Conservation (phyloP, 2,797 vertebrate genomes). For the Cetoscarus ocellatus region DNA sequence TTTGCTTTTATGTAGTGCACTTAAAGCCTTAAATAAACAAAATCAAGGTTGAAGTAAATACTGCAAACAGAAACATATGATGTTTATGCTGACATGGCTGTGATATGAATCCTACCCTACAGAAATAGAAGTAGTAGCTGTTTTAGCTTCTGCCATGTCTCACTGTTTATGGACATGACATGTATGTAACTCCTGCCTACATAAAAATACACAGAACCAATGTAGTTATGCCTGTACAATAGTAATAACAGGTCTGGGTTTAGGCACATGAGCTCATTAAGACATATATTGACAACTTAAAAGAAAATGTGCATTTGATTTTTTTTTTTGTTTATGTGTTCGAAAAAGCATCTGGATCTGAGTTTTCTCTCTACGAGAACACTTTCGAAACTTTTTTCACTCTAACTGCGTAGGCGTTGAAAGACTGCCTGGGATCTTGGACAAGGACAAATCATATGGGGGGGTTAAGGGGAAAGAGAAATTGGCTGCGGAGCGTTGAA, state of each 20-base stretch:
- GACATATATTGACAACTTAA: constrained; percentile 17
- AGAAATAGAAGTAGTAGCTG: constrained; percentile 43
- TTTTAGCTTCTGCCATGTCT: constrained; percentile 33
- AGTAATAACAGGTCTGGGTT: constrained; percentile 29
- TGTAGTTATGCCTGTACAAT: constrained; percentile 37
- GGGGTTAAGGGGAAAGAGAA: constrained; percentile 71
- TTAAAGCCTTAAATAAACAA: constrained; percentile 77
- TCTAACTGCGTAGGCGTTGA: constrained; percentile 76
- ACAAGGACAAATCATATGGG: constrained; percentile 77
- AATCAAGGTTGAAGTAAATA: constrained; percentile 78
- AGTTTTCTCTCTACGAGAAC: constrained; percentile 64
- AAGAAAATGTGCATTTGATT: constrained; percentile 40
- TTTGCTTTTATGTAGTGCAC: constrained; percentile 69
- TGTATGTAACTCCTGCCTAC: constrained; percentile 33
- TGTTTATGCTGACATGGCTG: constrained; percentile 71
- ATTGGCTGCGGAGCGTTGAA: constrained; percentile 77
- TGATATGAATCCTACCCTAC: constrained; percentile 60
- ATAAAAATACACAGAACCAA: constrained; percentile 35
- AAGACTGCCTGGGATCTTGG: constrained; percentile 77
- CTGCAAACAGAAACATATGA: constrained; percentile 67
- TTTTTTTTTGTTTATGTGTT: constrained; percentile 55
- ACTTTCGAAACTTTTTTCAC: constrained; percentile 49
- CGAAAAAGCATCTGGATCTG: constrained; percentile 63
- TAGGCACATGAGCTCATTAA: constrained; percentile 26
- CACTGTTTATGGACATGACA: constrained; percentile 38